phyloP scores from a whole-genome alignment of 2,888 invertebrate species.

The Pristionchus fissidentatus region DNA sequence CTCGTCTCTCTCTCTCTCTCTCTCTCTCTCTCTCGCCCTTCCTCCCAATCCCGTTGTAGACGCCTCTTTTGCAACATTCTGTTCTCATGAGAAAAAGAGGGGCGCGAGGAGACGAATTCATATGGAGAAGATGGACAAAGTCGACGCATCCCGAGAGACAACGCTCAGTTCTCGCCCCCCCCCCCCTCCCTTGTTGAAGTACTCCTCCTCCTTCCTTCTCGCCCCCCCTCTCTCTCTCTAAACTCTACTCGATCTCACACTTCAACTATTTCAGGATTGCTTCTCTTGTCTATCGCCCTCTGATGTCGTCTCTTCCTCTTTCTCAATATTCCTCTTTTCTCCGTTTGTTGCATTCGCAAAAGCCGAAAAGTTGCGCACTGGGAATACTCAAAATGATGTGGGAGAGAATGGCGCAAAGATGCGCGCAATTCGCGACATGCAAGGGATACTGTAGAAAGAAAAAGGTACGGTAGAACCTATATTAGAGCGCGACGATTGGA shows the following conservation, averaged over 20 bases:
- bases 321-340: neutral
- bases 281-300: constrained; percentile 29
- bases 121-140: constrained; percentile 4
- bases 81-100: constrained; percentile 29
- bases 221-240: constrained; percentile 20
- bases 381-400: constrained; percentile 32
- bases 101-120: constrained; percentile 23
- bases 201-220: neutral
- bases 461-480: too few relatives aligned
- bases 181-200: neutral
- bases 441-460: neutral
- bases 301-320: constrained; percentile 21
- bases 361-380: constrained; percentile 8
- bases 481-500: too few relatives aligned
- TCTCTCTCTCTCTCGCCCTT: neutral
- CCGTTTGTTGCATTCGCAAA: constrained; percentile 33
- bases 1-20: neutral
- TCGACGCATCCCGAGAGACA: neutral
- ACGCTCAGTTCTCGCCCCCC: constrained; percentile 15
- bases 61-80: constrained; percentile 19
- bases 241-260: constrained; percentile 35
- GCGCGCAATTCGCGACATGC: too few relatives aligned
- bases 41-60: neutral
- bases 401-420: neutral
- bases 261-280: constrained; percentile 33